These are phyloP conservation scores for Hafferia zeledoni DNA, from an alignment of 2,797 vertebrate species.

Conservation along the genomic window DNA sequence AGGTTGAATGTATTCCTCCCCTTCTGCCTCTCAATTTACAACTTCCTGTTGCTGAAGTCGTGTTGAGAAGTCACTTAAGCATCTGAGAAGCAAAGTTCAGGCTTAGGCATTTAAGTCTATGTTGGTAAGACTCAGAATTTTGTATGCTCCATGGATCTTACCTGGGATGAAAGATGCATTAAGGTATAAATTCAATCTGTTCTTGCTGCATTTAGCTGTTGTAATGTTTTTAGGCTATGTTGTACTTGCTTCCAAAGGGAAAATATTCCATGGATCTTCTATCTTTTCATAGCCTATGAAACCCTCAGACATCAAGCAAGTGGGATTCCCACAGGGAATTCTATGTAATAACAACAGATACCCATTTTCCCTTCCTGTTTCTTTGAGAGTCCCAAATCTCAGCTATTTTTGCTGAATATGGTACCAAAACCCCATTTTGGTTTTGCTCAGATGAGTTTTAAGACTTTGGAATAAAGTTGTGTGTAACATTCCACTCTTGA, in stretches of 20 bases:
- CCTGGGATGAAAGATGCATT: background rate
- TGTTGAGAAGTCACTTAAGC: background rate
- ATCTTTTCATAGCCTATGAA: background rate
- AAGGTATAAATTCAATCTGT: background rate
- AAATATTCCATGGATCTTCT: background rate
- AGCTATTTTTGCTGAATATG: background rate
- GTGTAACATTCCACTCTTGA: background rate
- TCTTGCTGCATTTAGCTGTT: background rate
- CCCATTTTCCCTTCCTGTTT: background rate
- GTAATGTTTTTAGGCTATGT: background rate
- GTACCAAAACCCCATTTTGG: background rate
- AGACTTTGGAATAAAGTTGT: background rate
- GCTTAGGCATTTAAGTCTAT: background rate
- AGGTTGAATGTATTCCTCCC: background rate
- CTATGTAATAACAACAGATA: background rate
- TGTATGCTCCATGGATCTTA: accelerated
- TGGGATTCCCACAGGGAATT: accelerated
- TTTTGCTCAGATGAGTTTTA: background rate
- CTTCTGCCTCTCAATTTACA: background rate
- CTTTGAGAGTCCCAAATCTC: background rate
- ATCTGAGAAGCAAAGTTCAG: background rate
- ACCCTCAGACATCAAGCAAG: background rate
- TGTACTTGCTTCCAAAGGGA: background rate
- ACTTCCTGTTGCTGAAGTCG: accelerated
- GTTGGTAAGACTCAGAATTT: background rate